Conservation (phyloP, 2,113 vertebrate species). For the Apeltes quadracus region DNA sequence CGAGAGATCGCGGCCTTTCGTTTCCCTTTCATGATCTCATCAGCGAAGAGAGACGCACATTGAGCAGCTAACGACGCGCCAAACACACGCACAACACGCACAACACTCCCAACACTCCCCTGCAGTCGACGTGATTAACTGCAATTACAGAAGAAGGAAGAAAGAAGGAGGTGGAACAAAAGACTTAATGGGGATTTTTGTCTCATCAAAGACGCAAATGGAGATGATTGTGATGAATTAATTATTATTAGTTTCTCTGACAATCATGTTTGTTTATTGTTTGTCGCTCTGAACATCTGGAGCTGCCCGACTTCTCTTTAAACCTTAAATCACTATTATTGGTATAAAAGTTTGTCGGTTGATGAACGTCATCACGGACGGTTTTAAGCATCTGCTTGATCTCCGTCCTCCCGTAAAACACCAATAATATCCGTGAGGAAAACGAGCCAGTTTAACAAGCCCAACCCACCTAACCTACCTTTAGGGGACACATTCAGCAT, state of each 20-base stretch:
- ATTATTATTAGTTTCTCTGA: conserved; percentile 50
- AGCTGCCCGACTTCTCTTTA: conserved; percentile 18
- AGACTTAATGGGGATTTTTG: conserved; percentile 39
- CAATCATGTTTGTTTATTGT: conserved; percentile 30
- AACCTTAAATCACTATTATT: background rate
- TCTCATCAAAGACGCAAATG: conserved; percentile 64
- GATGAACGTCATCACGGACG: background rate
- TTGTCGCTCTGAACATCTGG: conserved; percentile 57
- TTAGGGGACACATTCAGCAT: background rate
- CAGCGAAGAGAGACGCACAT: conserved; percentile 62
- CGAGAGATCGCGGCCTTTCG: conserved; percentile 33
- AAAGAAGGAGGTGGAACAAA: conserved; percentile 47
- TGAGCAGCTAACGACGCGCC: conserved; percentile 45
- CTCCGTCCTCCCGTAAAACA: background rate
- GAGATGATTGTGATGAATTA: conserved; percentile 55
- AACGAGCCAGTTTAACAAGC: background rate
- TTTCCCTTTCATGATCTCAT: conserved; percentile 45
- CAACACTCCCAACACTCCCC: background rate
- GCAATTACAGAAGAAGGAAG: conserved; percentile 24
- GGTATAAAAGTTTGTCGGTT: background rate
- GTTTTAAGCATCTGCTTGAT: background rate
- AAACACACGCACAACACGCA: background rate
- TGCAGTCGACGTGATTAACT: conserved; percentile 57
- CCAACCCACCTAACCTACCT: background rate
- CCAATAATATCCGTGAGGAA: no score